These are phyloP conservation scores for Netelia fuscicornis DNA, from an alignment of 2,888 invertebrate genomes.

Conservation along the genomic window DNA sequence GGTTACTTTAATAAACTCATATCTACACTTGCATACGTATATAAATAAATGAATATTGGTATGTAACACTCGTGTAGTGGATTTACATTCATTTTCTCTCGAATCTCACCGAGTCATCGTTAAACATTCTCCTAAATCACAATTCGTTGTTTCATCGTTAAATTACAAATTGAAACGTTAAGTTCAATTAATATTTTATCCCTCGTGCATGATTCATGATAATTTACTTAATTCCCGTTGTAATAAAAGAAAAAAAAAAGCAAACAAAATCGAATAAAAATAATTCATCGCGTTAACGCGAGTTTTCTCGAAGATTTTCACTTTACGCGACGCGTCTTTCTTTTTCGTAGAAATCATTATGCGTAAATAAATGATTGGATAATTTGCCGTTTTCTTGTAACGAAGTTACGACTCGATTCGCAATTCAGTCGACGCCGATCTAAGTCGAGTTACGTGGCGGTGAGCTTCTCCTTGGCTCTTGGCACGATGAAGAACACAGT, in stretches of 20 bases:
- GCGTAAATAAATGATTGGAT: slow-evolving; percentile 25
- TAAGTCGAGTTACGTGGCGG: too few relatives aligned
- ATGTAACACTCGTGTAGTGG: background rate
- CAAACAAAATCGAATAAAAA: too few relatives aligned
- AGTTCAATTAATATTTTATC: background rate
- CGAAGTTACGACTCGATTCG: background rate
- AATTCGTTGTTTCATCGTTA: slow-evolving; percentile 18
- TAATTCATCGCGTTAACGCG: background rate
- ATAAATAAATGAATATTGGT: too few relatives aligned
- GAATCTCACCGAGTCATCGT: background rate
- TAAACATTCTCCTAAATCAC: slow-evolving; percentile 1
- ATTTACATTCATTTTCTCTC: background rate
- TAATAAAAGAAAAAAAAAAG: too few relatives aligned
- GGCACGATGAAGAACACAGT: too few relatives aligned
- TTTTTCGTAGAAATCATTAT: background rate
- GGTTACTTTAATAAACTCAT: background rate
- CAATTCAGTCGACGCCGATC: too few relatives aligned
- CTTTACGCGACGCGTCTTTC: background rate
- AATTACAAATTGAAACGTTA: slow-evolving; percentile 4
- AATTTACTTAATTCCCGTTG: background rate
- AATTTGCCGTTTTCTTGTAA: slow-evolving; percentile 9
- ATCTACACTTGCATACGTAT: too few relatives aligned
- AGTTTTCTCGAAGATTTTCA: background rate
- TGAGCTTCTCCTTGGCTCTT: too few relatives aligned
- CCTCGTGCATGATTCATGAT: background rate